These are phyloP conservation scores for Furcula furcula DNA, from an alignment of 2,888 invertebrate species.

Conservation along the genomic window DNA sequence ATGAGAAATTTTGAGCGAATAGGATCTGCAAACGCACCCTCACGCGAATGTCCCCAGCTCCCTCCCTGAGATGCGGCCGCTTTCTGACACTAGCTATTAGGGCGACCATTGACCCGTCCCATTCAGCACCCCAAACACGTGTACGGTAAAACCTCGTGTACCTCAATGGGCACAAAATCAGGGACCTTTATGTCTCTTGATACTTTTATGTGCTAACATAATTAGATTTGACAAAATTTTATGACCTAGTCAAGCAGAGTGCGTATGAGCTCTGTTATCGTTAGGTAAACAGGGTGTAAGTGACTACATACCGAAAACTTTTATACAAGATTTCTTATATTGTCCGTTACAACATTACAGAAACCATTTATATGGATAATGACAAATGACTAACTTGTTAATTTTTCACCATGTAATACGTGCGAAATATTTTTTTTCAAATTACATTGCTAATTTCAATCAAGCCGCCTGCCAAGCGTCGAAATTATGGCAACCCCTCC, in stretches of 20 bases:
- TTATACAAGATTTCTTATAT: too few species aligned
- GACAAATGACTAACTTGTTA: too few species aligned
- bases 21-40: constrained; percentile 14
- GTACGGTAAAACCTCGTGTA: constrained; percentile 38
- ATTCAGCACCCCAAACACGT: constrained; percentile 44
- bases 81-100: constrained; percentile 54
- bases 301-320: too few species aligned
- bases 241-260: constrained; percentile 22
- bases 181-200: constrained; percentile 51
- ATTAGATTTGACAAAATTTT: constrained; percentile 41
- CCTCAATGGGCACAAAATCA: constrained; percentile 50
- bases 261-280: constrained; percentile 34
- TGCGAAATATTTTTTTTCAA: too few species aligned
- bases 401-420: too few species aligned
- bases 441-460: too few species aligned
- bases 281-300: too few species aligned
- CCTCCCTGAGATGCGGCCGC: constrained; percentile 36
- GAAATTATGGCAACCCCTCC: too few species aligned
- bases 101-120: constrained; percentile 63
- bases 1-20: constrained; percentile 16
- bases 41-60: constrained; percentile 21
- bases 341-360: too few species aligned
- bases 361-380: too few species aligned
- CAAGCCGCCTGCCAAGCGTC: too few species aligned
- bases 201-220: constrained; percentile 41